Base-by-base conservation (phyloP, 1,140 invertebrate genomes). In the Vanessa atalanta region DNA sequence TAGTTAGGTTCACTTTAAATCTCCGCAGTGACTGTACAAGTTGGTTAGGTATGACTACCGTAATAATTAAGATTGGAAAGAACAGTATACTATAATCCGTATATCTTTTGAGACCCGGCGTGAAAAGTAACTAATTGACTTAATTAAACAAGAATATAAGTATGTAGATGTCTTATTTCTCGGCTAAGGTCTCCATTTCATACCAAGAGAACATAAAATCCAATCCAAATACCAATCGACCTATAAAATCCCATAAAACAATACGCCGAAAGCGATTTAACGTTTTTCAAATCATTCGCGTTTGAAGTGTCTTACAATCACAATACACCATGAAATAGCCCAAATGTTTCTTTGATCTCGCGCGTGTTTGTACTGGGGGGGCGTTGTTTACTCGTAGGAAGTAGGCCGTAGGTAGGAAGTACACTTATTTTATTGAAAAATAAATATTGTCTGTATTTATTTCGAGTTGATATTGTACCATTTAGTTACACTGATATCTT, bases 271-370 rank as follows among this genome's bases (percentile, higher is more conserved):
- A 15, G 16, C 16, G 37, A 11, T 57, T 57, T 23, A 53, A 61
- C 57, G 15, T 61, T 16, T 15, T 61, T 61, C 26, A 8, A 37
- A 15, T 31, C n/a, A 51, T 15, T 51, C 12, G 55, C 15, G 15
- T 57, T 57, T 37, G 57, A 61, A 14, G 20, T 16, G 55, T 26
- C 31, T 37, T 43, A 61, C 57, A 61, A 61, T 61, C 57, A 61
- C 57, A 61, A 61, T 37, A 23, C 20, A 26, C 14, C 23, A 37
- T 61, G 57, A 61, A 37, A 60, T 60, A 31, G 15, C 12, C 7
- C 55, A 26, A 60, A 60, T 26, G 55, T 12, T 12, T 15, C 55
- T 60, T 60, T 60, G 55, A 60, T 60, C 20, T 60, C n/a, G 53
- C 23, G 23, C 31, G 23, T 60, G 55, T 60, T 60, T 11, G 14